These are phyloP conservation scores for Motacilla alba DNA, from an alignment of 2,113 vertebrate genomes.

Conservation along the genomic window DNA sequence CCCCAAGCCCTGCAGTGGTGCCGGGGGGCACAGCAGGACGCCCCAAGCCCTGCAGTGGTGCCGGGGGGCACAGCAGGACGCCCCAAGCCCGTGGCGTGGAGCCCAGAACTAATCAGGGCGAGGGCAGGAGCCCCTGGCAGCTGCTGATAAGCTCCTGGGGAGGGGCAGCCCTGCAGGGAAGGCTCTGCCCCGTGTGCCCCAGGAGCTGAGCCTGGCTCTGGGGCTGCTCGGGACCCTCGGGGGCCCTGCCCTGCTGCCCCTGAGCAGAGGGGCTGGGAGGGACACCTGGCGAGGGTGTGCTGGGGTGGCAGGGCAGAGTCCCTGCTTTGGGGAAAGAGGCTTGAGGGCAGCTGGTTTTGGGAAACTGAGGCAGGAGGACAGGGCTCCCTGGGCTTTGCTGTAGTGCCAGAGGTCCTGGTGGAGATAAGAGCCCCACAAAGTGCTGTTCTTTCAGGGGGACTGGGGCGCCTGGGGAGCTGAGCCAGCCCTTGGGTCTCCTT, in stretches of 20 bases:
- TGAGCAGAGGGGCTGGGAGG: background rate
- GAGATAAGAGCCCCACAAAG: background rate
- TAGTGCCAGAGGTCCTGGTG: background rate
- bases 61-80: background rate
- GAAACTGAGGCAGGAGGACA: background rate
- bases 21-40: background rate
- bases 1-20: background rate
- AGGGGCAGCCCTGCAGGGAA: fast-evolving
- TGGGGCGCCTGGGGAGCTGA: background rate
- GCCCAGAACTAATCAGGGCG: background rate
- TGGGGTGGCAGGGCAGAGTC: background rate
- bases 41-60: background rate
- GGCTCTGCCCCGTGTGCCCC: no score
- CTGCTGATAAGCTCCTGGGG: background rate
- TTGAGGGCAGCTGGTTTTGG: background rate
- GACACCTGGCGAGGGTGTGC: background rate
- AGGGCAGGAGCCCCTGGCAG: background rate
- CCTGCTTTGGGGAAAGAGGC: fast-evolving
- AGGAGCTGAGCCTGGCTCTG: background rate
- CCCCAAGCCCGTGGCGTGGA: fast-evolving
- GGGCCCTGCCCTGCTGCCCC: fast-evolving
- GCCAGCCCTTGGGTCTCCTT: fast-evolving
- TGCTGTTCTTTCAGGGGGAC: background rate
- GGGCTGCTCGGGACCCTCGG: background rate
- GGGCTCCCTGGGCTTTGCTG: background rate